Evolutionary conservation across 2,888 invertebrate species (phyloP).

Genomic region (Cepaea hortensis): DNA sequence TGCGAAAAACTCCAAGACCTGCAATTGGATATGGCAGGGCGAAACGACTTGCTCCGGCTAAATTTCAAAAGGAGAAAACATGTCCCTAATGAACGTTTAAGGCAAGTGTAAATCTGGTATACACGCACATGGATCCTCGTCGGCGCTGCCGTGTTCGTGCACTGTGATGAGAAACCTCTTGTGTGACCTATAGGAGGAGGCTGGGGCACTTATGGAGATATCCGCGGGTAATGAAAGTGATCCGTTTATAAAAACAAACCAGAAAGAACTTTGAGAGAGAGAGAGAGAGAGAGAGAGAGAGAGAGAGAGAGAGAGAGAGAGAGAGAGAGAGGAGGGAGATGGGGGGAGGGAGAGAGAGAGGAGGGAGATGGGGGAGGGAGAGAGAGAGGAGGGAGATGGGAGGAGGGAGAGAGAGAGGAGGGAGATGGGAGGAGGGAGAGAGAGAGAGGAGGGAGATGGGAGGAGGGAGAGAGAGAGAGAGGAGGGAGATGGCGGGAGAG

Average conservation of each 20-base stretch:
- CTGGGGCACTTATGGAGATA: no score
- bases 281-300: background rate
- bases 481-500: background rate
- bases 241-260: background rate
- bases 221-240: no score
- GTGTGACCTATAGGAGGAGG: no score
- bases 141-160: no score
- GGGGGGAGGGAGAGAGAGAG: background rate
- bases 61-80: no score
- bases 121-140: no score
- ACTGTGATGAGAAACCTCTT: no score
- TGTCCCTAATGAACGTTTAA: no score
- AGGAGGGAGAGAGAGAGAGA: background rate
- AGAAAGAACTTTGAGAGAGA: background rate
- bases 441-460: background rate
- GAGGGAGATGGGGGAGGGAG: background rate
- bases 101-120: no score
- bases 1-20: no score
- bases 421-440: background rate
- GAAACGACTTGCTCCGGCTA: no score
- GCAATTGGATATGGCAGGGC: no score
- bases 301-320: conserved; percentile 26
- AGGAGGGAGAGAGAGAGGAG: background rate
- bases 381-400: background rate
- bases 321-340: conserved; percentile 24